These are phyloP conservation scores for Panopea generosa DNA, from an alignment of 2,888 invertebrate species.

Conservation along the genomic window DNA sequence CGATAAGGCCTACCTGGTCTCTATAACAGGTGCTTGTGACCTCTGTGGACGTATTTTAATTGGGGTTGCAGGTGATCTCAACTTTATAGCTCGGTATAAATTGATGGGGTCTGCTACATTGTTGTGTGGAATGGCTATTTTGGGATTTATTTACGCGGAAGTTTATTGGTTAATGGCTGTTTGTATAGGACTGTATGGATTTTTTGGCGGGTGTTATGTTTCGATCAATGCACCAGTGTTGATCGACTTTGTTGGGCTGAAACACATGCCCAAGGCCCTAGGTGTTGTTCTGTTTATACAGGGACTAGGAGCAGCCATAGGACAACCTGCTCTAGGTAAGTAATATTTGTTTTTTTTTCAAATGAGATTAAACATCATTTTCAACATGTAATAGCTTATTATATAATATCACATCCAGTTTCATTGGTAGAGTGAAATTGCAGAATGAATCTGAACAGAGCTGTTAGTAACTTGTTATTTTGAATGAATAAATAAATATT, in stretches of 20 bases:
- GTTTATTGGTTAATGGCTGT: slow-evolving; percentile 68
- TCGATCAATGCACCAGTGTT: slow-evolving; percentile 72
- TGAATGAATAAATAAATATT: too few species aligned
- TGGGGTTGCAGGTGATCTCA: slow-evolving; percentile 72
- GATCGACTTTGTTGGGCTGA: slow-evolving; percentile 76
- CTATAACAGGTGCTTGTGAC: slow-evolving; percentile 76
- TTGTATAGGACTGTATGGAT: slow-evolving; percentile 76
- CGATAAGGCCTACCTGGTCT: slow-evolving; percentile 73
- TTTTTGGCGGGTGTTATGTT: slow-evolving; percentile 76
- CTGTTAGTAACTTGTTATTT: too few species aligned
- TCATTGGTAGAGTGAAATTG: too few species aligned
- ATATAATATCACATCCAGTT: too few species aligned
- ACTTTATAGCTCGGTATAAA: slow-evolving; percentile 71
- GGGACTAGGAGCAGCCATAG: slow-evolving; percentile 75
- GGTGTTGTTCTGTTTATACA: slow-evolving; percentile 76
- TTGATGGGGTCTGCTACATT: slow-evolving; percentile 64
- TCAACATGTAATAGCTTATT: too few species aligned
- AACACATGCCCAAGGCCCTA: slow-evolving; percentile 73
- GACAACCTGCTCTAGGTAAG: slow-evolving; percentile 76
- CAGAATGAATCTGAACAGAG: too few species aligned
- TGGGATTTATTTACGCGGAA: slow-evolving; percentile 65
- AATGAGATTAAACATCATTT: too few species aligned
- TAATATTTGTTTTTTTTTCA: neutral
- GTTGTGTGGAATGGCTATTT: slow-evolving; percentile 67
- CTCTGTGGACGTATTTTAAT: slow-evolving; percentile 71